Evolutionary conservation across 2,113 vertebrate species (phyloP).

Genomic region (Perca schrenkii): DNA sequence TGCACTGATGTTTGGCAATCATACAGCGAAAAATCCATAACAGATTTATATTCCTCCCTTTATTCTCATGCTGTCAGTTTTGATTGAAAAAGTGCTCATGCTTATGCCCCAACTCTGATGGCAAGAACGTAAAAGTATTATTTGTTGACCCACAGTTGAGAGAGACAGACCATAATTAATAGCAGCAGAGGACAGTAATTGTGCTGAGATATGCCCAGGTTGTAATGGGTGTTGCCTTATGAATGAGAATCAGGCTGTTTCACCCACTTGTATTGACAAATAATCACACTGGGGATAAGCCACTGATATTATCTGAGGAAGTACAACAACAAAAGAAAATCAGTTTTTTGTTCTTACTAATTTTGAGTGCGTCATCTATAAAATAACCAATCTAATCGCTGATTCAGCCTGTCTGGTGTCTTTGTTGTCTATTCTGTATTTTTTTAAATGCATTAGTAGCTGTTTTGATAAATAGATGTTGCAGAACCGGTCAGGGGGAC

Average conservation of each 20-base stretch:
- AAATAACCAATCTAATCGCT: conserved; percentile 4
- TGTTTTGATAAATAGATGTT: conserved; percentile 5
- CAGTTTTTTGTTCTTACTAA: neutral
- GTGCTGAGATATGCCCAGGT: conserved; percentile 14
- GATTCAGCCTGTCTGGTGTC: conserved; percentile 18
- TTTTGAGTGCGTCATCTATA: neutral
- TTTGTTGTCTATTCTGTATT: neutral
- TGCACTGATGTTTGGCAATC: conserved; percentile 27
- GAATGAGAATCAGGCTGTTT: conserved; percentile 1
- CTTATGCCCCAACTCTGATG: conserved; percentile 2
- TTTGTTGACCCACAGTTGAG: conserved; percentile 25
- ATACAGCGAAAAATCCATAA: conserved; percentile 54
- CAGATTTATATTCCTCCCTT: conserved; percentile 42
- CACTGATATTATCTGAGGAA: neutral
- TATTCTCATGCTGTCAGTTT: conserved; percentile 43
- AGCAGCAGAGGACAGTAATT: conserved; percentile 10
- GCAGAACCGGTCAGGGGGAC: neutral
- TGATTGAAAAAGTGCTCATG: conserved; percentile 45
- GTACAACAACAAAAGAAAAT: conserved; percentile 4
- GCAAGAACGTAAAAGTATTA: neutral
- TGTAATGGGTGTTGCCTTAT: conserved; percentile 10
- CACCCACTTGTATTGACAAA: neutral
- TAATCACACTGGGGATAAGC: neutral
- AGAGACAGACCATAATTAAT: conserved; percentile 30
- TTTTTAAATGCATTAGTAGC: conserved; percentile 14